Evolutionary conservation across 2,113 vertebrate genomes (phyloP), one percentile per base, ranked within the genome.

Genomic region (Leuciscus idus): DNA sequence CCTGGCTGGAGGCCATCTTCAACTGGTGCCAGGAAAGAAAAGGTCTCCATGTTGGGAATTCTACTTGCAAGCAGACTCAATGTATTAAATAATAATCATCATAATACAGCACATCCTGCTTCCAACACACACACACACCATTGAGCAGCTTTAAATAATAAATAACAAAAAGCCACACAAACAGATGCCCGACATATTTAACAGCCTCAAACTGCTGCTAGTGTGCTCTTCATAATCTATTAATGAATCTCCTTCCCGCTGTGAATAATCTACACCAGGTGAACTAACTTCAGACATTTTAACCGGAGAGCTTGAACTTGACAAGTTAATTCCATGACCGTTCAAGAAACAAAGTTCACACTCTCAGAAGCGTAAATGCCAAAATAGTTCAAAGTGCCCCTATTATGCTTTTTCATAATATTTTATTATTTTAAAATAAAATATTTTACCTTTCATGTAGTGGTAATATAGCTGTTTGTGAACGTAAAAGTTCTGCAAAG

Each of bases 1-100:
- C 48, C 26, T 8, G 12, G n/a, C 84, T 84, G 73, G 83, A 76
- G 81, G 36, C 50, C 77, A 66, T 61, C 72, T 84, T 81, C 4
- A 83, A 76, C 57, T 30, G 57, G 28, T 78, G 82, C 33, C 57
- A 59, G 50, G 48, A 55, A 85, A 61, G 13, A 52, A 52, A 61
- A 83, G 62, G 59, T 81, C 79, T 83, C 62, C 81, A n/a, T 15
- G 81, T 9, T 70, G 28, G 46, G 13, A 73, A 55, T 50, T 73
- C 66, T 15, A 73, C 66, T 83, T 57, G 28, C 81, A 55, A 33
- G 28, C 30, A 2, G 66, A 15, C 21, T 83, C 30, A 13, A 36
- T 17, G 30, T 26, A 73, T 83, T 33, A 73, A 83, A 83, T 83
- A 72, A 72, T 55, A 5, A 83, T 83, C 21, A 73, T 23, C 48